Evolutionary conservation across 1,140 invertebrate genomes (phyloP).

Genomic region (Theocolax elegans): DNA sequence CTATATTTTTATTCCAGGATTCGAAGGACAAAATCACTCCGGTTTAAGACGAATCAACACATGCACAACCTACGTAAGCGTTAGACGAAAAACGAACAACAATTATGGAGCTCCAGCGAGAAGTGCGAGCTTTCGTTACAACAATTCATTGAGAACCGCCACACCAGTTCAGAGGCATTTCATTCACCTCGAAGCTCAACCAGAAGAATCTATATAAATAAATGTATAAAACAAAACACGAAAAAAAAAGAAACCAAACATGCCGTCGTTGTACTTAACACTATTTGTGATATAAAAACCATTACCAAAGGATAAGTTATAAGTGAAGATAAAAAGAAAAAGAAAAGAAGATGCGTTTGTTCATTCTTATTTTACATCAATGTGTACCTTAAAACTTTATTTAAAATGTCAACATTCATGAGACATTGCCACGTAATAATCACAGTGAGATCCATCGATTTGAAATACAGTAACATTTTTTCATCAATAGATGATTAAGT

Average conservation of each 20-base stretch:
- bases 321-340: no score
- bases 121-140: constrained; percentile 49
- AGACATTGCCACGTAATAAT: constrained; percentile 21
- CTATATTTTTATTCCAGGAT: constrained; percentile 52
- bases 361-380: neutral
- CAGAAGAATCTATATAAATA: constrained; percentile 53
- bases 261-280: constrained; percentile 30
- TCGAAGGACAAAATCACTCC: constrained; percentile 66
- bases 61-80: constrained; percentile 72
- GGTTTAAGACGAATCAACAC: constrained; percentile 73
- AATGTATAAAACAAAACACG: constrained; percentile 31
- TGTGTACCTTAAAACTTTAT: constrained; percentile 13
- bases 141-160: constrained; percentile 34
- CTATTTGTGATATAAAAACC: constrained; percentile 35
- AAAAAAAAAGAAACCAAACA: no score
- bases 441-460: constrained; percentile 20
- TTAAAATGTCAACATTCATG: constrained; percentile 8
- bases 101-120: constrained; percentile 43
- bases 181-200: constrained; percentile 46
- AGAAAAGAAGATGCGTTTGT: constrained; percentile 7
- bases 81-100: constrained; percentile 51
- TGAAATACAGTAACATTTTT: neutral
- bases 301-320: constrained; percentile 17
- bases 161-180: constrained; percentile 41
- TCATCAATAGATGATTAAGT: neutral